Evolutionary conservation across 1,140 invertebrate genomes (phyloP).

Genomic region (Brachionus plicatilis): DNA sequence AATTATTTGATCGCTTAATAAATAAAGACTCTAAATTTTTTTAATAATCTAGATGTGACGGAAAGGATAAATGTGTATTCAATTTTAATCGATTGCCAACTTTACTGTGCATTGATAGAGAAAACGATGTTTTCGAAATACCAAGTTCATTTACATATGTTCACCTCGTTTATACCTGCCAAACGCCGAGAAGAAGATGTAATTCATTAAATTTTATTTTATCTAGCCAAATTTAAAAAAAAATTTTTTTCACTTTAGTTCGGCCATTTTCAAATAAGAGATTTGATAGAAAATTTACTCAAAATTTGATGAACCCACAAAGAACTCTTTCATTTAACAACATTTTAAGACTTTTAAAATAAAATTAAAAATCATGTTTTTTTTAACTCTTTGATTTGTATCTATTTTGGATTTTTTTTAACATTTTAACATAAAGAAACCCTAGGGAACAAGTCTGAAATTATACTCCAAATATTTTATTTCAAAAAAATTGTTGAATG

Average conservation of each 20-base stretch:
- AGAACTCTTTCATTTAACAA: not conserved
- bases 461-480: too few species aligned
- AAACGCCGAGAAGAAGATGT: slow-evolving; percentile 24
- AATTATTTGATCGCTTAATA: not conserved
- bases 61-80: not conserved
- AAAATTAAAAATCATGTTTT: not conserved
- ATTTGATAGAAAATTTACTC: not conserved
- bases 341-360: not conserved
- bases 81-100: slow-evolving; percentile 12
- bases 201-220: not conserved
- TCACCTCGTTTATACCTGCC: not conserved
- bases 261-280: slow-evolving; percentile 27
- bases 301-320: not conserved
- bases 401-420: too few species aligned
- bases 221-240: not conserved
- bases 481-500: too few species aligned
- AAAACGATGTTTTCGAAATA: not conserved
- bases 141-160: not conserved
- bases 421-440: too few species aligned
- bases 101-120: not conserved
- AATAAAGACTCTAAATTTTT: not conserved
- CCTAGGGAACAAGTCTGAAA: too few species aligned
- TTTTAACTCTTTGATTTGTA: not conserved
- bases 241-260: not conserved
- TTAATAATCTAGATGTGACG: not conserved